Percentiles rank a stretch among this genome's conserved stretches.
Conservation (phyloP, 2,888 invertebrate species). For the Callinectes sapidus region DNA sequence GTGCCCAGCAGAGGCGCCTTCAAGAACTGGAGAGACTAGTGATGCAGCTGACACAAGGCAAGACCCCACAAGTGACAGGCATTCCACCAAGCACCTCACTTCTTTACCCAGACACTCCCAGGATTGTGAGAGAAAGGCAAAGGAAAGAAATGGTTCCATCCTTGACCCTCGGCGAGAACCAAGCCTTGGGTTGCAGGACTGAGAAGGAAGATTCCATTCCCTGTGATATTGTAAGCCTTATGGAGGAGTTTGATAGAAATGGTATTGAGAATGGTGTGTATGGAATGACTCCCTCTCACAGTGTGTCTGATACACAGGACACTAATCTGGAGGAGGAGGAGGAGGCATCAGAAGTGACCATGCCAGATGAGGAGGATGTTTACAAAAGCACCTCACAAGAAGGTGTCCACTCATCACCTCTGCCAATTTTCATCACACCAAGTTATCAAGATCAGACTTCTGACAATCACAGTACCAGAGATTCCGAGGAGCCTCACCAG, state of each 20-base stretch:
- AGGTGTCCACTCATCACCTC: constrained; percentile 32
- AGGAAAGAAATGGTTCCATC: background rate
- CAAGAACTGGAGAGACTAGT: constrained; percentile 59
- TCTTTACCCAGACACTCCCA: background rate
- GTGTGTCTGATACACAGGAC: constrained; percentile 33
- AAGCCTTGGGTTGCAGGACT: background rate
- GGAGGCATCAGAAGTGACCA: background rate
- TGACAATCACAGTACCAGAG: background rate
- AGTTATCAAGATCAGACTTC: constrained; percentile 22
- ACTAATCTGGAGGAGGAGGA: background rate
- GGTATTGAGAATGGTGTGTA: constrained; percentile 63
- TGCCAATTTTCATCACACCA: constrained; percentile 55
- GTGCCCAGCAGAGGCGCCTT: constrained; percentile 56
- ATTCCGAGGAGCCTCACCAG: constrained; percentile 36
- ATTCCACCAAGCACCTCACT: background rate
- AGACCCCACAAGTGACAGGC: background rate
- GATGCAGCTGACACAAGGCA: constrained; percentile 40
- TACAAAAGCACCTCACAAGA: background rate
- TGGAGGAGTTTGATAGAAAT: constrained; percentile 67
- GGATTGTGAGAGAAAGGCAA: background rate
- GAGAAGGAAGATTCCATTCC: constrained; percentile 11
- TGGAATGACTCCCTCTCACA: constrained; percentile 42
- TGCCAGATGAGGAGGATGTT: background rate
- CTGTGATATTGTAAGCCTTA: constrained; percentile 52
- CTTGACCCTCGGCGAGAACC: background rate